Conservation (phyloP, 2,888 invertebrate species). For the Metalampra italica region DNA sequence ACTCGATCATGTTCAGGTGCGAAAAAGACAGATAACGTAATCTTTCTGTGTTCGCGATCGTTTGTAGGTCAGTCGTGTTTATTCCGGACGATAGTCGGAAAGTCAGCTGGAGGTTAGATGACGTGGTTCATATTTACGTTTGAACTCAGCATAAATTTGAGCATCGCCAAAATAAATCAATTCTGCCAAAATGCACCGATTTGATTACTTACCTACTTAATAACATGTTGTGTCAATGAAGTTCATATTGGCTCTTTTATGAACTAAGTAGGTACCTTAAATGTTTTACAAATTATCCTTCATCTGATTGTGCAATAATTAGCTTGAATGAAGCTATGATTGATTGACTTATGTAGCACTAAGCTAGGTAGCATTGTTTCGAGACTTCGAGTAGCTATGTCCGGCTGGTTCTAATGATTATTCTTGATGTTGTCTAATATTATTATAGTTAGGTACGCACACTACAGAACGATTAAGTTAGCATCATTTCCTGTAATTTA, state of each 20-base stretch:
- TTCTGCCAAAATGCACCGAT: slow-evolving; percentile 23
- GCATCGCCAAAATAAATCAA: slow-evolving; percentile 30
- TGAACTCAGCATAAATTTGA: slow-evolving; percentile 39
- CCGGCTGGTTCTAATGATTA: too few relatives aligned
- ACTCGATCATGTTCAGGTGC: slow-evolving; percentile 30
- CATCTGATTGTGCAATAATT: too few relatives aligned
- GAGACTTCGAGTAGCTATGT: too few relatives aligned
- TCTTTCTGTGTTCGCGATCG: slow-evolving; percentile 62
- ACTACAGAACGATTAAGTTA: too few relatives aligned
- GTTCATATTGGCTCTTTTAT: not conserved
- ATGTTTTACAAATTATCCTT: too few relatives aligned
- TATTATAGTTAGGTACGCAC: too few relatives aligned
- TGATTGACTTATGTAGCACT: too few relatives aligned
- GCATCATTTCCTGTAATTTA: too few relatives aligned
- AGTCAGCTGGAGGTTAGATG: slow-evolving; percentile 76
- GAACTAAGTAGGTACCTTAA: not conserved
- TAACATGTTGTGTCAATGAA: not conserved
- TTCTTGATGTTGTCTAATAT: too few relatives aligned
- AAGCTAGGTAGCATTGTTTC: too few relatives aligned
- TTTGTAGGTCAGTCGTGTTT: slow-evolving; percentile 77
- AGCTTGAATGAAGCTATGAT: not conserved
- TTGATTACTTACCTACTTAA: too few relatives aligned
- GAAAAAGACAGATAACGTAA: slow-evolving; percentile 58
- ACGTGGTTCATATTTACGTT: slow-evolving; percentile 55
- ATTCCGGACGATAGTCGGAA: slow-evolving; percentile 76